Conservation (phyloP, 2,113 vertebrate genomes). For the Donacobius atricapilla region DNA sequence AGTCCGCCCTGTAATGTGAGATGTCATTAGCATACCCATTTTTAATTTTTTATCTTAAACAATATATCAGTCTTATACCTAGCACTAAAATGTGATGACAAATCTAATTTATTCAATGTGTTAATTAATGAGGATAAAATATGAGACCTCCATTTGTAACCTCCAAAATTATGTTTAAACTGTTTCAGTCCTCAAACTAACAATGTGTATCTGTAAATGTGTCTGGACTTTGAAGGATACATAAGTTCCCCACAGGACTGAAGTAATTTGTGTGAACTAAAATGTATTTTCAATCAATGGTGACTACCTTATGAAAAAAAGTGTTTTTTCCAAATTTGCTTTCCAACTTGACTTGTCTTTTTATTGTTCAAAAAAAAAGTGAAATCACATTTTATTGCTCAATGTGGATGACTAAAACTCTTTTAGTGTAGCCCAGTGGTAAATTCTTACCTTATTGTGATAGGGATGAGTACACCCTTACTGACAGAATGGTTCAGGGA, state of each 20-base stretch:
- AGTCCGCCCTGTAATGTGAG: background rate
- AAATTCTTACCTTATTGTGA: constrained; percentile 75
- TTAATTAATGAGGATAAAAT: background rate
- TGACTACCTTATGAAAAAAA: background rate
- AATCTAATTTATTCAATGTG: background rate
- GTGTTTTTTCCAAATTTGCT: background rate
- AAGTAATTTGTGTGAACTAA: background rate
- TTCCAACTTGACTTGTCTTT: background rate
- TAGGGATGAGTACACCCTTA: constrained; percentile 61
- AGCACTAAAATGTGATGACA: background rate
- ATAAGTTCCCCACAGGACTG: background rate
- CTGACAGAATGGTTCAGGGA: constrained; percentile 66
- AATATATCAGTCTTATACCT: background rate
- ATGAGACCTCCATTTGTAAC: background rate
- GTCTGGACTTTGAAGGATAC: background rate
- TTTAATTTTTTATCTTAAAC: background rate
- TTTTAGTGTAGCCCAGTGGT: background rate
- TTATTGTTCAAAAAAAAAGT: background rate
- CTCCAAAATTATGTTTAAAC: background rate
- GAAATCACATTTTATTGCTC: background rate
- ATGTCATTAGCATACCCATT: background rate
- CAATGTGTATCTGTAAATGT: background rate
- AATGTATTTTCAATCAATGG: background rate
- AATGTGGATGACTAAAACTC: background rate
- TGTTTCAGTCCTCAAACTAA: background rate